Conservation (phyloP, 2,797 vertebrate species). For the Gymnopithys bicolor region DNA sequence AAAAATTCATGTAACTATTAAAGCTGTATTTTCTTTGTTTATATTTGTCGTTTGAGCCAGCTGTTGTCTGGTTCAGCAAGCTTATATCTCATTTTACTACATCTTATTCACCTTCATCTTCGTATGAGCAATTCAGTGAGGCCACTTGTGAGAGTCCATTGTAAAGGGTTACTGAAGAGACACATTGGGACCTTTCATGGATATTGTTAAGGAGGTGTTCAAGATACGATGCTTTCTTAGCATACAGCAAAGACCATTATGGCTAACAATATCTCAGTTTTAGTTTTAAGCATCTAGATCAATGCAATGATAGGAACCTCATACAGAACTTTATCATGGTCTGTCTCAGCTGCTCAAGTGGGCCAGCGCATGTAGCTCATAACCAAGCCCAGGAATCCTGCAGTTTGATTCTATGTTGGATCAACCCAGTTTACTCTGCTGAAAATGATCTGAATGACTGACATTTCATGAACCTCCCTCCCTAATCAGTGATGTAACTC, state of each 20-base stretch:
- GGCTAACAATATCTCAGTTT: not conserved
- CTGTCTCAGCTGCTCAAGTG: not conserved
- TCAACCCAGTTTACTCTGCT: not conserved
- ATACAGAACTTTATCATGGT: not conserved
- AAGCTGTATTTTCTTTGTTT: conserved; percentile 22
- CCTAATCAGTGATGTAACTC: not conserved
- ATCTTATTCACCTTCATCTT: not conserved
- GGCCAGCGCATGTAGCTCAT: not conserved
- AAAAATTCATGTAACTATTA: conserved; percentile 4
- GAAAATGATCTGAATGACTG: not conserved
- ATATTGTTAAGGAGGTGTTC: not conserved
- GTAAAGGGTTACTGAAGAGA: not conserved
- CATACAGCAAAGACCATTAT: not conserved
- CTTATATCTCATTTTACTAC: not conserved
- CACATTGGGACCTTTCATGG: not conserved
- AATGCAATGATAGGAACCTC: not conserved
- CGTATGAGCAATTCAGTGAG: not conserved
- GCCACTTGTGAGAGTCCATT: not conserved
- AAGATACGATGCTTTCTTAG: not conserved
- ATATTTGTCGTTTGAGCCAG: not conserved
- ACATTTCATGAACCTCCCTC: not conserved
- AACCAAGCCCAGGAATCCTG: not conserved
- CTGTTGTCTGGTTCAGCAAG: not conserved
- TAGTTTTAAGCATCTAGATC: not conserved
- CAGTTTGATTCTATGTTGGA: not conserved